Evolutionary conservation across 1,140 invertebrate genomes (phyloP).

Genomic region (Trichonephila clavipes): DNA sequence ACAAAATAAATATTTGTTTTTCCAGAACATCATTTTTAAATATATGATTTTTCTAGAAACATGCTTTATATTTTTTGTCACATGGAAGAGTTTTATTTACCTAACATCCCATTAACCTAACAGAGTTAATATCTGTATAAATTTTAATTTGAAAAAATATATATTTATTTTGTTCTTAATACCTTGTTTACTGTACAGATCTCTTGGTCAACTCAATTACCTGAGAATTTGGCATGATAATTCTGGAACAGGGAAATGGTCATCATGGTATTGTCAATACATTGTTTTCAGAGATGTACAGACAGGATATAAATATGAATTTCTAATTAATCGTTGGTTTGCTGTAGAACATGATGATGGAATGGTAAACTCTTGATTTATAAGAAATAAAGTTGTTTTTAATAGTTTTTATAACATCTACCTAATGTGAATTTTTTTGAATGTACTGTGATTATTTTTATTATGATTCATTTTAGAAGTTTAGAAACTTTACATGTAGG

Average conservation of each 20-base stretch:
- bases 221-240: constrained; percentile 84
- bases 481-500: too few species aligned
- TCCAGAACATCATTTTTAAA: too few species aligned
- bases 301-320: constrained; percentile 83
- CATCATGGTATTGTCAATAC: constrained; percentile 83
- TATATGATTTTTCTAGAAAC: too few species aligned
- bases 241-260: constrained; percentile 82
- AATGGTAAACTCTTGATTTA: constrained; percentile 79
- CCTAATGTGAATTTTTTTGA: too few species aligned
- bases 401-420: background rate
- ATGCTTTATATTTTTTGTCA: too few species aligned
- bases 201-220: constrained; percentile 83
- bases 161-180: background rate
- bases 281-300: constrained; percentile 83
- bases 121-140: background rate
- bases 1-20: too few species aligned
- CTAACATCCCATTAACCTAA: too few species aligned
- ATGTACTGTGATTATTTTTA: too few species aligned
- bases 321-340: constrained; percentile 83
- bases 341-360: constrained; percentile 84
- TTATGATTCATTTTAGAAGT: too few species aligned
- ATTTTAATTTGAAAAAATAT: background rate
- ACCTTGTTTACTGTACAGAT: constrained; percentile 78
- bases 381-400: background rate
- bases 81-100: too few species aligned